Evolutionary conservation across 2,888 invertebrate species (phyloP), one percentile per base, ranked within the genome.

Genomic region (Ennomos quercinarius): DNA sequence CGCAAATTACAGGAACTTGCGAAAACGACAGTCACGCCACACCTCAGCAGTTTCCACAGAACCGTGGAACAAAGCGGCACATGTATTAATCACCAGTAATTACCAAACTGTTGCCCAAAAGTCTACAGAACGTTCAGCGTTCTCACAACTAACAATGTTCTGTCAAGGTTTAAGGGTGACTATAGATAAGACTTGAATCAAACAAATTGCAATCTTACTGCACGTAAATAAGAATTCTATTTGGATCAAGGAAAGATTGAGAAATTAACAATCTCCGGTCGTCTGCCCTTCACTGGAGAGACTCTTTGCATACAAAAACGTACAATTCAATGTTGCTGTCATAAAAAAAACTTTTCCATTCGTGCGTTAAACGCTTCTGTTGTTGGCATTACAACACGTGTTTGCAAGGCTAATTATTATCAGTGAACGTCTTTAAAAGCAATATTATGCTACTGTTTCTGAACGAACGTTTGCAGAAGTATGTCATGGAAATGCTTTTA

Each of bases 151-250:
- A 41, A 64, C 63, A 66, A 64, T 66, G 61, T 64, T 64, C 64
- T 64, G 63, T 63, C 61, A 64, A 64, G 66, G 67, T 60, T 64
- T 56, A 61, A 57, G 64, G 66, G 57, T 66, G 60, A 58, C 56
- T 55, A 45, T 27, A 52, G 36, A 40, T 10, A 17, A n/a, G n/a
- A 27, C 34, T n/a, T 10, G 1, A 48, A 57, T 38, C 47, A 56
- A 40, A 51, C 37, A 8, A 63, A 48, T 56, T 45, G 46, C 50
- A 63, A 39, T 45, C 63, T 54, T 60, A 53, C n/a, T 40, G 9
- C 34, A 17, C 34, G 47, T 8, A 37, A 10, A 42, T 37, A 55
- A 59, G 61, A 56, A 45, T 17, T 10, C 38, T 39, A 42, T 38
- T 59, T 37, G 37, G 12, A 43, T 3, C 12, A 43, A 46, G 10